Evolutionary conservation across 2,797 vertebrate species (phyloP).

Genomic region (Silurus lanzhouensis): DNA sequence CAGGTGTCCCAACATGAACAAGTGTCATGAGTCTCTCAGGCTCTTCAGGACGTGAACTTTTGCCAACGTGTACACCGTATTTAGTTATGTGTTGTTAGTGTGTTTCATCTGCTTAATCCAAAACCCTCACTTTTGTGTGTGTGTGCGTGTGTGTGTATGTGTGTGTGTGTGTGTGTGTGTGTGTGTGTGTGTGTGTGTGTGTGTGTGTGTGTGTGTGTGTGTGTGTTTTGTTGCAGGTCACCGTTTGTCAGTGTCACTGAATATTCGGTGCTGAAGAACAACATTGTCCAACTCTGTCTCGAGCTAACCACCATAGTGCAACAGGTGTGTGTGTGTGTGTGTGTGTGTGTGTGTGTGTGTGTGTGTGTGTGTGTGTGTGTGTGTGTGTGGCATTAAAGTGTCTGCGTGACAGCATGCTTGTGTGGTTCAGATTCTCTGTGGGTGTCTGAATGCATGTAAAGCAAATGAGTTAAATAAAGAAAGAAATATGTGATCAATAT

Average conservation of each 20-base stretch:
- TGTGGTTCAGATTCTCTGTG: background rate
- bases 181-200: slow-evolving; percentile 42
- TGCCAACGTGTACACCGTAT: background rate
- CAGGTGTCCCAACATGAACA: no score
- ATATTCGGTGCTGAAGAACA: slow-evolving; percentile 84
- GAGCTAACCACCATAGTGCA: slow-evolving; percentile 85
- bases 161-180: slow-evolving; percentile 25
- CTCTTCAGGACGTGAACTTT: background rate
- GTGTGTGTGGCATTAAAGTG: background rate
- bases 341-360: slow-evolving; percentile 23
- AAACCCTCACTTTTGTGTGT: background rate
- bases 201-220: slow-evolving; percentile 34
- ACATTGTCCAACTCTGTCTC: slow-evolving; percentile 85
- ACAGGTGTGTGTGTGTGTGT: slow-evolving; percentile 71
- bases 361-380: background rate
- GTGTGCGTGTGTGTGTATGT: slow-evolving; percentile 39
- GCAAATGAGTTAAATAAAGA: background rate
- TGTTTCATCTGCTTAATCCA: slow-evolving; percentile 14
- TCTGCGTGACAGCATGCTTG: slow-evolving; percentile 1
- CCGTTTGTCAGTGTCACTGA: slow-evolving; percentile 84
- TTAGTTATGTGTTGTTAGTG: slow-evolving; percentile 16
- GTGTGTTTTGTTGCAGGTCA: slow-evolving; percentile 69
- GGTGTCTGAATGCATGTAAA: background rate
- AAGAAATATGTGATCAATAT: background rate
- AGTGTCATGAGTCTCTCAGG: no score